Conservation (phyloP, 2,888 invertebrate species). For the Apotomis betuletana region DNA sequence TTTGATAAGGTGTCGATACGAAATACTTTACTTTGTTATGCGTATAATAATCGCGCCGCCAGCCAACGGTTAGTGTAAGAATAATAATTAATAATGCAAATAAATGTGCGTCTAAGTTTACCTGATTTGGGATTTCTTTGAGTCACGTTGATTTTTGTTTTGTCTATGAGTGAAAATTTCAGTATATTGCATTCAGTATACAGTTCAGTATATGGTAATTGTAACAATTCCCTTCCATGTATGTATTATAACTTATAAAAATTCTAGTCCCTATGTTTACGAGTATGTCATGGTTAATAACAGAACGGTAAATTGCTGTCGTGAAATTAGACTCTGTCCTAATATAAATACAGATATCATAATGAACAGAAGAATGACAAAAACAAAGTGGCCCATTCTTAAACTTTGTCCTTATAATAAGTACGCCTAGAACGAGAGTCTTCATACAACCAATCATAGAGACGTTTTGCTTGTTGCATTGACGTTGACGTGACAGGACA, state of each 20-base stretch:
- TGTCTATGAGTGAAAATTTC: neutral
- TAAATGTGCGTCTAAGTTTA: conserved; percentile 27
- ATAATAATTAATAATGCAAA: neutral
- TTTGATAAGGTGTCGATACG: neutral
- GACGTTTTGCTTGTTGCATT: too few species aligned
- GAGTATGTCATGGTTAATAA: too few species aligned
- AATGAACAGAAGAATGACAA: too few species aligned
- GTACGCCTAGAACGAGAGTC: too few species aligned
- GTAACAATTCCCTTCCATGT: conserved; percentile 12
- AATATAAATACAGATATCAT: too few species aligned
- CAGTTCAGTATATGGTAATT: neutral
- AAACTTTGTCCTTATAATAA: too few species aligned
- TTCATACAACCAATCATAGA: too few species aligned
- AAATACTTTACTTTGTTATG: neutral
- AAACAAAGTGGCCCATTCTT: too few species aligned
- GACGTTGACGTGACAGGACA: too few species aligned
- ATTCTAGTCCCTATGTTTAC: too few species aligned
- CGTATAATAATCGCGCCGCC: conserved; percentile 25
- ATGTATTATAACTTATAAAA: too few species aligned
- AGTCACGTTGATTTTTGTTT: conserved; percentile 19
- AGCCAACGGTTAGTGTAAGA: conserved; percentile 12
- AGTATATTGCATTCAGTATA: neutral
- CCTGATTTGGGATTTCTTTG: conserved; percentile 13
- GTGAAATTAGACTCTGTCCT: neutral
- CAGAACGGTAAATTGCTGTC: too few species aligned